A percentile compares a stretch with the other conserved stretches of the same genome.
Conservation (phyloP, 1,140 invertebrate species). For the Papilio helenus region DNA sequence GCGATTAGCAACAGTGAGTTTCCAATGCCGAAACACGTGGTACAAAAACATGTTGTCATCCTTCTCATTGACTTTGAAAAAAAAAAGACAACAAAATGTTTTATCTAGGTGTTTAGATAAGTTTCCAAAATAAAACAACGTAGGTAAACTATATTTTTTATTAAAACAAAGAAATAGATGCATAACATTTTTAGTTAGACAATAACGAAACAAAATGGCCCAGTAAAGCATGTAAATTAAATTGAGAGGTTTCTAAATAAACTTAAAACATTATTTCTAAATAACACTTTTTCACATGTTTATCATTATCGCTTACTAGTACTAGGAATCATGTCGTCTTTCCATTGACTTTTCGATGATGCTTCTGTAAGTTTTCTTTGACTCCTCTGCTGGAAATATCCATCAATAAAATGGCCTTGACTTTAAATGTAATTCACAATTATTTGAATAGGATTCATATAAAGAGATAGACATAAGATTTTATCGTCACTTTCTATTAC, state of each 20-base stretch:
- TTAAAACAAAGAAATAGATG: background rate
- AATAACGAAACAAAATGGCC: background rate
- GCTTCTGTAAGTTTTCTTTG: slow-evolving; percentile 45
- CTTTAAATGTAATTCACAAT: background rate
- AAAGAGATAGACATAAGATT: no score
- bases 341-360: slow-evolving; percentile 23
- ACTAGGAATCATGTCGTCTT: slow-evolving; percentile 31
- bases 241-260: background rate
- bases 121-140: background rate
- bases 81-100: no score
- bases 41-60: no score
- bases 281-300: background rate
- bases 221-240: background rate
- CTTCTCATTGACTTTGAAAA: no score
- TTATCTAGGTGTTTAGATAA: background rate
- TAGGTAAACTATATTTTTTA: background rate
- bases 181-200: background rate
- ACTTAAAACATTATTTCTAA: background rate
- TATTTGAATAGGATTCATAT: no score
- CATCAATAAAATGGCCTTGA: background rate
- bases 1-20: no score
- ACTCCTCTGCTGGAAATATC: slow-evolving; percentile 48
- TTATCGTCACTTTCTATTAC: no score
- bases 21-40: no score
- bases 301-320: slow-evolving; percentile 33